phyloP scores from a whole-genome alignment of 2,113 vertebrate genomes.

The Syngnathus floridae region DNA sequence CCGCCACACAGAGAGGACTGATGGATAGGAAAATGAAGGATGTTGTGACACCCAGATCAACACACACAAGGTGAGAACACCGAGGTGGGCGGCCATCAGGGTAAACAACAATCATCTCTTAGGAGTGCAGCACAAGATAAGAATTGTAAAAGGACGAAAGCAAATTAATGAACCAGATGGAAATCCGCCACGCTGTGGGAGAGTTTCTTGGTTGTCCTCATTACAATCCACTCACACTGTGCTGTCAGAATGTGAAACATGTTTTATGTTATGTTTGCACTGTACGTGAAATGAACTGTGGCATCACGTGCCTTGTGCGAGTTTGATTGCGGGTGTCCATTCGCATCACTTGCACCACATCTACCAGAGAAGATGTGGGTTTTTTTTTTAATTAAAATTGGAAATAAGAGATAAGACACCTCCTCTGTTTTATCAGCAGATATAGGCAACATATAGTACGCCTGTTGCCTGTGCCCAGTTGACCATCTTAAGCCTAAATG shows the following conservation, averaged over 20 bases:
- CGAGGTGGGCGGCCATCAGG: neutral
- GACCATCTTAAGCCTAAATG: neutral
- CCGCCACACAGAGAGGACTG: neutral
- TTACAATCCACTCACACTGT: neutral
- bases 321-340: too few species aligned
- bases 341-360: too few species aligned
- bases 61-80: slow-evolving; percentile 2
- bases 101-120: neutral
- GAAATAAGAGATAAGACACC: too few species aligned
- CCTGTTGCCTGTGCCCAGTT: neutral
- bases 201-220: neutral
- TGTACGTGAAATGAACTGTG: too few species aligned
- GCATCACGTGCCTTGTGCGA: too few species aligned
- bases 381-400: too few species aligned
- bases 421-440: too few species aligned
- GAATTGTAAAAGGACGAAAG: neutral
- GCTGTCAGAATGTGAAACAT: neutral
- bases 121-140: neutral
- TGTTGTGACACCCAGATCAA: neutral
- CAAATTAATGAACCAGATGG: neutral
- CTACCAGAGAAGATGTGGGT: too few species aligned
- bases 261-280: too few species aligned
- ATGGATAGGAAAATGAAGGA: neutral
- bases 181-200: neutral
- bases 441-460: neutral